Evolutionary conservation across 92 coral and sea anemone genomes (phyloP).

Genomic region (Montipora capitata): DNA sequence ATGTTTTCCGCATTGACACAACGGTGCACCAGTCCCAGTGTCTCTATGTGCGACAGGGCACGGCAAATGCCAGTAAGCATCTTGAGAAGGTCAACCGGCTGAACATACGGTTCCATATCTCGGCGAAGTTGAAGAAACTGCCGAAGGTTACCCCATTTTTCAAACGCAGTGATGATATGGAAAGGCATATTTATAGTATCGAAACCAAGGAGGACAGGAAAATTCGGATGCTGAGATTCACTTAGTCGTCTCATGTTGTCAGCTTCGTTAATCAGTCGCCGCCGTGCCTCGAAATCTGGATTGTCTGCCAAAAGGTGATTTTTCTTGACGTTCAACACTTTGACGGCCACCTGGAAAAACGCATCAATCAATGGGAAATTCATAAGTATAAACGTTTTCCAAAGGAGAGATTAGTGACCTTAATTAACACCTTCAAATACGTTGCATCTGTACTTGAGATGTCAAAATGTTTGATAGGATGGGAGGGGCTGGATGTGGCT

Average conservation of each 20-base stretch:
- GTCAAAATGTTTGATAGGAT: neutral
- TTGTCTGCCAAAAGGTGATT: conserved; percentile 7
- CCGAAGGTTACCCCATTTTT: conserved; percentile 22
- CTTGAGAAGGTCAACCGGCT: conserved; percentile 6
- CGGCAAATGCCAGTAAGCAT: conserved; percentile 11
- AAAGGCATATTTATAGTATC: conserved; percentile 35
- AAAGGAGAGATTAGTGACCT: too few species aligned
- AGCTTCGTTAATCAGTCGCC: conserved; percentile 25
- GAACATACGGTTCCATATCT: neutral
- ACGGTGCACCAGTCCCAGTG: conserved; percentile 25
- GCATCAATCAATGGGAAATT: too few species aligned
- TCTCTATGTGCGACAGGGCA: conserved; percentile 20
- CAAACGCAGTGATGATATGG: conserved; percentile 40
- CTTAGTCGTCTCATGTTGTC: conserved; percentile 10
- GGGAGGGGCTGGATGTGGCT: too few species aligned
- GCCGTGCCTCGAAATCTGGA: conserved; percentile 5
- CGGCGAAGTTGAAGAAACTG: conserved; percentile 9
- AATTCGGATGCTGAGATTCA: conserved; percentile 10
- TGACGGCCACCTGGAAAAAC: conserved; percentile 8
- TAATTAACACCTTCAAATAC: neutral
- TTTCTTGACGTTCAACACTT: conserved; percentile 11
- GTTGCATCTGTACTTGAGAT: neutral
- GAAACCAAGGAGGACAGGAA: conserved; percentile 28
- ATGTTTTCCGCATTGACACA: conserved; percentile 45
- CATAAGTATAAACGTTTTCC: too few species aligned